phyloP scores from a whole-genome alignment of 2,888 invertebrate genomes.

The Horisme vitalbata region DNA sequence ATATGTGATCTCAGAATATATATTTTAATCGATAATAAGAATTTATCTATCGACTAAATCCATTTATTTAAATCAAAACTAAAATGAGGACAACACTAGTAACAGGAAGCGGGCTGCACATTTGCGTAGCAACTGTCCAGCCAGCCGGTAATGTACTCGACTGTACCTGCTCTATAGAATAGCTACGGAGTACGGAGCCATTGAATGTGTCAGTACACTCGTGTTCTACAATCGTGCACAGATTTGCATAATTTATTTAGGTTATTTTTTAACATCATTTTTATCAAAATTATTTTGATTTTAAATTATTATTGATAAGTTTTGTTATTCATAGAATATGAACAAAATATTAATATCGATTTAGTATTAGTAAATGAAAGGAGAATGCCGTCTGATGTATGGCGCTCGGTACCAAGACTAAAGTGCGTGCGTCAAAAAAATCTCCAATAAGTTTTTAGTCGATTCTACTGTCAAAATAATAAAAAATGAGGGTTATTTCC shows the following conservation, averaged over 20 bases:
- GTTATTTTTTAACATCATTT: neutral
- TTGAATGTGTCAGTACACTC: slow-evolving; percentile 13
- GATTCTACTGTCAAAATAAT: too few relatives aligned
- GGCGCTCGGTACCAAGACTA: too few relatives aligned
- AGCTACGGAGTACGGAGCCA: slow-evolving; percentile 21
- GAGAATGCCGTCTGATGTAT: too few relatives aligned
- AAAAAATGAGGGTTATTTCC: too few relatives aligned
- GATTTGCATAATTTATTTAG: neutral
- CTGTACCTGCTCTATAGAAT: slow-evolving; percentile 28
- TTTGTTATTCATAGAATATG: too few relatives aligned
- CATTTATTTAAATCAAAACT: neutral
- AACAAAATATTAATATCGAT: too few relatives aligned
- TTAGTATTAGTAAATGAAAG: too few relatives aligned
- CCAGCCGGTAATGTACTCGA: slow-evolving; percentile 41
- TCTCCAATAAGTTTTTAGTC: too few relatives aligned
- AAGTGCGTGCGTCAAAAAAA: too few relatives aligned
- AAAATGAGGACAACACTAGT: slow-evolving; percentile 29
- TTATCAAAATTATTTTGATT: neutral
- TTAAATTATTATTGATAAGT: neutral
- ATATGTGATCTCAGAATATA: too few relatives aligned
- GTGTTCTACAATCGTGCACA: slow-evolving; percentile 19
- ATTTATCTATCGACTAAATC: neutral
- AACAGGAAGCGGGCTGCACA: slow-evolving; percentile 37
- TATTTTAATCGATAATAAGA: too few relatives aligned
- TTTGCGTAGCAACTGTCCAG: slow-evolving; percentile 27